Base-by-base conservation (phyloP, 92 coral and sea anemone species). In the Zoanthus sociatus region DNA sequence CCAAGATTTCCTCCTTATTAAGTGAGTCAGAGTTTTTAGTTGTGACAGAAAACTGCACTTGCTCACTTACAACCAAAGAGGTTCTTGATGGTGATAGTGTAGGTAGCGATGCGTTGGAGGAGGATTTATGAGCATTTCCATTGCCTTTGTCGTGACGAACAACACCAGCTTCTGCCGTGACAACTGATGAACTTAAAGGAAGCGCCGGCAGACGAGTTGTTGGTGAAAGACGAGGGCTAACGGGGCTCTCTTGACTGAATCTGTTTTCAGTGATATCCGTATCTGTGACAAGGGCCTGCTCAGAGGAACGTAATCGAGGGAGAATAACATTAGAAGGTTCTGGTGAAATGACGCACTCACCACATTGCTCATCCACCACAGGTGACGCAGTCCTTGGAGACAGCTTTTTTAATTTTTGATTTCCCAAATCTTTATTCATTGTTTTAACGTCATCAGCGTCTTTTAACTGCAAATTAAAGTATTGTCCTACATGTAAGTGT, bases 261-360 rank as follows among this genome's bases (percentile, higher is more conserved):
- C 17, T 30, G 6, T 17, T 45, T 55, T 91, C 87, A 16, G 72
- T 32, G 14, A 44, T 60, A 71, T 75, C 93, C 20, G 79, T 79
- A 30, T 88, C 64, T 13, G 94, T 75, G 71, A 91, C 77, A 20
- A 89, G 76, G 11, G 84, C 90, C 71, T 92, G 71, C 69, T 97
- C 99, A 0, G 94, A 90, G 53, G 96, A 86, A 69, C 84, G 85
- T 48, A 97, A 73, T 31, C 79, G 92, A 42, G 99, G 99, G n/a
- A 97, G 93, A 18, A 95, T 83, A 7, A 95, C 97, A 90, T 97
- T 95, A 1, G 99, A 95, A 7, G 95, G 78, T 61, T 87, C 77
- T 11, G 98, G 94, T 16, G 95, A 87, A 53, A 97, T 90, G 58
- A 91, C 96, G 63, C 98, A 92, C 37, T 90, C 89, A 21, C 70